Base-by-base conservation (phyloP, 2,113 vertebrate genomes). In the Phyllostomus hastatus region DNA sequence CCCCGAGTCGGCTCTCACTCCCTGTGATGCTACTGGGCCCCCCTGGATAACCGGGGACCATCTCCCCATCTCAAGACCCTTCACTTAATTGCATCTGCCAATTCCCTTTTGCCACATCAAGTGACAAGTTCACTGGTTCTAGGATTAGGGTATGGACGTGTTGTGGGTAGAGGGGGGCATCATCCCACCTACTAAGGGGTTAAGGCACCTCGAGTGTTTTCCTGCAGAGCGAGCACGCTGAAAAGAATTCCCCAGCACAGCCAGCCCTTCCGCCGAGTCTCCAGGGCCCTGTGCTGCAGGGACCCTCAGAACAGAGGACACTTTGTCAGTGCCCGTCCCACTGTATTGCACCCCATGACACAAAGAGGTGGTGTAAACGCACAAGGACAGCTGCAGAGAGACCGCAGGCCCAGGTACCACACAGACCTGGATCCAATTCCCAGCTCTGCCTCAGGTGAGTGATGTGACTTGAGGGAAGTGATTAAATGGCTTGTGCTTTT, bases 21-120 rank as follows among this genome's bases (percentile, higher is more conserved):
- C 61, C 48, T 12, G 78, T 33, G 78, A 61, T 10, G 54, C 70
- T 11, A 24, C 0, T 5, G 50, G 59, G 52, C 54, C 57, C 48
- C 7, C 69, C 16, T 0, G 5, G 19, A 46, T 2, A 10, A 8
- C 12, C 5, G 20, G 19, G 26, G 28, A 11, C n/a, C 9, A 41
- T 28, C 35, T 43, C 12, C 64, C 43, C 72, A 50, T 17, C 54
- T 67, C 84, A 35, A 4, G 22, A 41, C 14, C 22, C 10, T 38
- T 38, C 19, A 28, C 15, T 72, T 31, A 52, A 31, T 31, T 22
- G 31, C 26, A 35, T 15, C 73, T 41, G 26, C 20, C 0, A 41
- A 24, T 35, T 31, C 38, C 48, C 80, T 89, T 81, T 41, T 10
- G 54, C 85, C 24, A 26, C 0, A 0, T 41, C 31, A 41, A 20